Evolutionary conservation across 2,113 vertebrate genomes (phyloP).

Genomic region (Mirounga angustirostris): DNA sequence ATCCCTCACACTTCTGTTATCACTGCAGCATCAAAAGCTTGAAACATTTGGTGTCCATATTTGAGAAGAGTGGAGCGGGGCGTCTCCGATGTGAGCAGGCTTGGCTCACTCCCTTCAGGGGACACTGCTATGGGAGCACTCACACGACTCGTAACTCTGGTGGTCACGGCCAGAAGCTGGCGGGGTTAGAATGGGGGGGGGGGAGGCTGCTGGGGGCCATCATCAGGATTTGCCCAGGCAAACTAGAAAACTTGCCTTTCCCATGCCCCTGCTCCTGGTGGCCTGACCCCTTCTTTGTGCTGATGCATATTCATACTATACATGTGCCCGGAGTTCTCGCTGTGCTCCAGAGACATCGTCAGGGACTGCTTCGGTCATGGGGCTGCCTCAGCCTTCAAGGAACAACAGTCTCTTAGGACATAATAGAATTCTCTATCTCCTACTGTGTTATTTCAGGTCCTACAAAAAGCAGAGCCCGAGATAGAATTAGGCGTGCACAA

Average conservation of each 20-base stretch:
- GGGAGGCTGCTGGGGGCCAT: neutral
- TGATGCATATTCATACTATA: neutral
- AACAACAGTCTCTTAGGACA: neutral
- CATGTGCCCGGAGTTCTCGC: neutral
- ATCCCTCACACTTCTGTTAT: conserved; percentile 53
- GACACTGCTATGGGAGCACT: neutral
- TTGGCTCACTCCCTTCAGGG: conserved; percentile 74
- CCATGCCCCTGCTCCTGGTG: neutral
- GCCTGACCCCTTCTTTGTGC: neutral
- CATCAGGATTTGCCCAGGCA: neutral
- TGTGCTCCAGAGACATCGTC: neutral
- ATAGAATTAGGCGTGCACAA: neutral
- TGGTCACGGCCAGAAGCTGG: conserved; percentile 66
- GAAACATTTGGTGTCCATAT: conserved; percentile 75
- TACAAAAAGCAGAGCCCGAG: neutral
- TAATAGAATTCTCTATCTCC: neutral
- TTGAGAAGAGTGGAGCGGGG: conserved; percentile 68
- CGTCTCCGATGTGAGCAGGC: conserved; percentile 59
- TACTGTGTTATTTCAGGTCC: neutral
- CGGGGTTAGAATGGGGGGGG: neutral
- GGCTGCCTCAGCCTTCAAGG: neutral
- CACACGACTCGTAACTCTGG: conserved; percentile 49
- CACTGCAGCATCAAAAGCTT: conserved; percentile 81
- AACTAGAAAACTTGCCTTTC: neutral
- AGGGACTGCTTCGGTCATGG: neutral